A percentile compares a stretch with the other conserved stretches of the same genome.
Evolutionary conservation across 2,888 invertebrate species (phyloP).

Genomic region (Adelognathus sp.): DNA sequence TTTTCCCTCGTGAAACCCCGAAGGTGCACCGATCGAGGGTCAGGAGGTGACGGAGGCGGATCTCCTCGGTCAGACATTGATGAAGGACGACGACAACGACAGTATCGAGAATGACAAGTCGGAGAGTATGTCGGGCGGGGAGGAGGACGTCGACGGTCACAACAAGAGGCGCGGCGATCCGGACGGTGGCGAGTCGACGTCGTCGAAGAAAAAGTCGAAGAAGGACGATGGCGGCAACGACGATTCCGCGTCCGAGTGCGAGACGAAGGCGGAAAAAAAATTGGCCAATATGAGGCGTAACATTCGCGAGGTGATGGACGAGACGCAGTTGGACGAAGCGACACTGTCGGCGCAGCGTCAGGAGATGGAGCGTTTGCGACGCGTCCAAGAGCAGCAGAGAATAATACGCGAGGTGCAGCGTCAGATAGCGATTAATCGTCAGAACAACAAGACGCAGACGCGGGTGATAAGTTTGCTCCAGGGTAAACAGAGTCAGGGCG

Average conservation of each 20-base stretch:
- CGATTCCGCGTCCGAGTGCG: slow-evolving; percentile 77
- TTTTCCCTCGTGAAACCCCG: too few species aligned
- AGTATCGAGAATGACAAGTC: slow-evolving; percentile 74
- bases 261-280: slow-evolving; percentile 77
- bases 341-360: slow-evolving; percentile 96
- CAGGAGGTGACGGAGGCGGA: slow-evolving; percentile 79
- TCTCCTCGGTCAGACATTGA: slow-evolving; percentile 75
- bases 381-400: slow-evolving; percentile 93
- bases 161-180: slow-evolving; percentile 78
- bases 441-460: slow-evolving; percentile 86
- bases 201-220: slow-evolving; percentile 74
- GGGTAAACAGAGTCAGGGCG: slow-evolving; percentile 83
- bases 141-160: slow-evolving; percentile 77
- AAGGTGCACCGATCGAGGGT: slow-evolving; percentile 79
- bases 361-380: slow-evolving; percentile 93
- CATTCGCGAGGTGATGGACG: slow-evolving; percentile 96
- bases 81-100: slow-evolving; percentile 74
- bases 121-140: slow-evolving; percentile 71
- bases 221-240: slow-evolving; percentile 79
- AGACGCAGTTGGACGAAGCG: slow-evolving; percentile 95
- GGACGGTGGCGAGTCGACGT: slow-evolving; percentile 72
- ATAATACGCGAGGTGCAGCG: slow-evolving; percentile 91
- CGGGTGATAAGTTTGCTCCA: slow-evolving; percentile 88
- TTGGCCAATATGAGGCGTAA: slow-evolving; percentile 89
- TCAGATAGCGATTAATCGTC: slow-evolving; percentile 89